phyloP scores from a whole-genome alignment of 1,140 invertebrate genomes.

The Drosophila kepulauana region DNA sequence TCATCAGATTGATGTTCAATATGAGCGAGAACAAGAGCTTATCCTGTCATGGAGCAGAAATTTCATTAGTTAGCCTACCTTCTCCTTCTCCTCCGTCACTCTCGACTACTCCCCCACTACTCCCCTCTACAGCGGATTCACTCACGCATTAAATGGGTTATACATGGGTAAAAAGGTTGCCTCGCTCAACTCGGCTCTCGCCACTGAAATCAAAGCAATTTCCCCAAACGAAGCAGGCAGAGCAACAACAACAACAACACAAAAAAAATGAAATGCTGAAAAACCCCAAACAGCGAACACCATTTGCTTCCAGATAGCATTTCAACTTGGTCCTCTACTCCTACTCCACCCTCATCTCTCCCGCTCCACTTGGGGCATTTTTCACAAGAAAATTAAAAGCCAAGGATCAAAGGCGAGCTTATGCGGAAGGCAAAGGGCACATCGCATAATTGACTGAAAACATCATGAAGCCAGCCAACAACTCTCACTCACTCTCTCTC shows the following conservation, averaged over 20 bases:
- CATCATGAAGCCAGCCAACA: constrained; percentile 56
- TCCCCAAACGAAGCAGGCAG: constrained; percentile 3
- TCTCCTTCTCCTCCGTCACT: background rate
- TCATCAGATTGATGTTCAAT: constrained; percentile 92
- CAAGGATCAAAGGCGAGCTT: constrained; percentile 64
- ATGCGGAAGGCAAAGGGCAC: constrained; percentile 26
- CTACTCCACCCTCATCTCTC: background rate
- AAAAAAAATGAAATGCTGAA: background rate
- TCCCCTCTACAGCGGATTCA: constrained; percentile 9
- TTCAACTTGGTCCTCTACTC: constrained; percentile 26
- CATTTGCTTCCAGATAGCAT: constrained; percentile 45
- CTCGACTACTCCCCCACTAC: background rate
- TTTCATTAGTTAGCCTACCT: constrained; percentile 47
- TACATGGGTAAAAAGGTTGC: constrained; percentile 47
- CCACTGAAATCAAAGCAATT: constrained; percentile 59
- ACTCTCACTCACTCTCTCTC: constrained; percentile 17
- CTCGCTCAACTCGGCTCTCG: background rate
- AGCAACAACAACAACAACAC: background rate
- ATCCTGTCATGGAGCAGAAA: constrained; percentile 86
- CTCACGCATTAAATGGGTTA: constrained; percentile 68
- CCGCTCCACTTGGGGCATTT: constrained; percentile 8
- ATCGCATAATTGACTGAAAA: constrained; percentile 74
- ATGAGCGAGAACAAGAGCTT: constrained; percentile 96
- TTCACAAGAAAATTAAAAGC: constrained; percentile 65
- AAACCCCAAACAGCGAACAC: constrained; percentile 25